Conservation (phyloP, 2,888 invertebrate genomes). For the Euproctis similis region DNA sequence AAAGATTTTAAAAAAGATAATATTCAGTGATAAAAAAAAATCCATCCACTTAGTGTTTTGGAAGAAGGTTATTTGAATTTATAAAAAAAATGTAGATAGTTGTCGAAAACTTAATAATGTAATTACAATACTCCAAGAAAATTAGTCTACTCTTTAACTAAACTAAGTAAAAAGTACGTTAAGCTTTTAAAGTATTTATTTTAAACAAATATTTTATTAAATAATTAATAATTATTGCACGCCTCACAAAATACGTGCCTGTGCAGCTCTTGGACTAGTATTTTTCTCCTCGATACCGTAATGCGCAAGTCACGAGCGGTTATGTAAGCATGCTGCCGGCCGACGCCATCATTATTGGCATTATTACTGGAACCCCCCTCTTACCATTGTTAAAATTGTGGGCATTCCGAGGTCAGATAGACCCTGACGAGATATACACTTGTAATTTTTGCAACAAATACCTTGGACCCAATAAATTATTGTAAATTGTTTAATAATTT, state of each 20-base stretch:
- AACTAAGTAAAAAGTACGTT: too few relatives aligned
- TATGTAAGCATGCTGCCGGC: slow-evolving; percentile 72
- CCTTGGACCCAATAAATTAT: slow-evolving; percentile 69
- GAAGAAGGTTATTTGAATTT: too few relatives aligned
- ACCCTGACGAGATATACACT: slow-evolving; percentile 49
- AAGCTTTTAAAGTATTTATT: too few relatives aligned
- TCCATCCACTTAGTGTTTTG: too few relatives aligned
- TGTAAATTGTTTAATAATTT: slow-evolving; percentile 65
- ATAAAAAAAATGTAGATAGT: too few relatives aligned
- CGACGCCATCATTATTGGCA: slow-evolving; percentile 68
- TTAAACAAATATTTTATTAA: too few relatives aligned
- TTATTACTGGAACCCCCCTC: slow-evolving; percentile 62
- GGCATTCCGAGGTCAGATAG: slow-evolving; percentile 72
- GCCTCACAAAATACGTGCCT: slow-evolving; percentile 36
- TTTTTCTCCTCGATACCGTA: slow-evolving; percentile 70
- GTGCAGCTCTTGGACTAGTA: slow-evolving; percentile 42
- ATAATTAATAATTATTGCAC: background rate
- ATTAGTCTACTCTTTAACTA: too few relatives aligned
- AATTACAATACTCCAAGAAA: too few relatives aligned
- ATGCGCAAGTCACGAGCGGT: slow-evolving; percentile 74
- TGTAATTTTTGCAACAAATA: slow-evolving; percentile 66
- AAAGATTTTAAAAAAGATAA: too few relatives aligned
- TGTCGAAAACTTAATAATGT: too few relatives aligned
- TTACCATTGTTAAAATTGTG: slow-evolving; percentile 74
- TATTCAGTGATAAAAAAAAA: too few relatives aligned